Conservation (phyloP, 1,140 invertebrate species). For the Drosophila sp. region DNA sequence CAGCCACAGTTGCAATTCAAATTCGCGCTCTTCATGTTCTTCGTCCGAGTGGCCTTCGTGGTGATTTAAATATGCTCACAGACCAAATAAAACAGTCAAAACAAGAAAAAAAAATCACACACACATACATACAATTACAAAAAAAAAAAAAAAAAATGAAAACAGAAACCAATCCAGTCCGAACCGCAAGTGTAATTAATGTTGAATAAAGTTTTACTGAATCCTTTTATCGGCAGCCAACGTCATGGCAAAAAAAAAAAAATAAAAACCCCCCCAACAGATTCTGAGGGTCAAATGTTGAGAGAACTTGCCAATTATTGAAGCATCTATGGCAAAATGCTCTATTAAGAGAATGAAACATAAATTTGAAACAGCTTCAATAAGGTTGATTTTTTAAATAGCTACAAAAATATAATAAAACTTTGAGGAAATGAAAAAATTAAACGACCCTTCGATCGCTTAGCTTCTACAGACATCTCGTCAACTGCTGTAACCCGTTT, state of each 20-base stretch:
- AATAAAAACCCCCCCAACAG: not conserved
- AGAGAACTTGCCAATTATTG: not conserved
- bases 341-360: not conserved
- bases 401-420: not conserved
- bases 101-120: slow-evolving; percentile 14
- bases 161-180: slow-evolving; percentile 44
- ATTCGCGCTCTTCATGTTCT: slow-evolving; percentile 15
- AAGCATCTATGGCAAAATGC: slow-evolving; percentile 9
- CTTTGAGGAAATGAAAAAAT: not conserved
- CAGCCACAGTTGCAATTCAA: slow-evolving; percentile 36
- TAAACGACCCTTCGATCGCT: too few species aligned
- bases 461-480: too few species aligned
- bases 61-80: slow-evolving; percentile 70
- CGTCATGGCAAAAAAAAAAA: not conserved
- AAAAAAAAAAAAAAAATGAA: slow-evolving; percentile 24
- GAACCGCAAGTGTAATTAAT: slow-evolving; percentile 71
- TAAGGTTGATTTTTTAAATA: not conserved
- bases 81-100: slow-evolving; percentile 41
- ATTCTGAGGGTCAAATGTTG: not conserved
- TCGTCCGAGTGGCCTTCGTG: slow-evolving; percentile 45
- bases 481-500: not conserved
- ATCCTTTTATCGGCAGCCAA: slow-evolving; percentile 49
- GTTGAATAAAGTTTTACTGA: slow-evolving; percentile 64
- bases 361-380: not conserved
- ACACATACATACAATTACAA: not conserved